Evolutionary conservation across 2,888 invertebrate species (phyloP).

Genomic region (Pyralis farinalis): DNA sequence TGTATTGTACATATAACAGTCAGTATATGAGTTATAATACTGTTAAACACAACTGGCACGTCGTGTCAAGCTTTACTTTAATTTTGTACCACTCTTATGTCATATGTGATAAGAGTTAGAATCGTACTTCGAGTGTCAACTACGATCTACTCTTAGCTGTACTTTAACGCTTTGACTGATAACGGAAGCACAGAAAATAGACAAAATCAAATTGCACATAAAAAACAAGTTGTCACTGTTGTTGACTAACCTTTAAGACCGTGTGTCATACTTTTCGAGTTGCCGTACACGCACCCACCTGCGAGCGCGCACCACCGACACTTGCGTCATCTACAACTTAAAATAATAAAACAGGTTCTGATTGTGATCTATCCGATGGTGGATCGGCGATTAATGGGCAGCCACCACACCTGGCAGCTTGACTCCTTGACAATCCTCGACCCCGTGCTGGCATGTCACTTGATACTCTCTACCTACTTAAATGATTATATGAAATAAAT

Average conservation of each 20-base stretch:
- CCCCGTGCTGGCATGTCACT: conserved; percentile 58
- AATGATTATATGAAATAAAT: conserved; percentile 40
- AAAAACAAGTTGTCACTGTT: no score
- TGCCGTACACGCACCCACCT: conserved; percentile 66
- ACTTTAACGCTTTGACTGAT: no score
- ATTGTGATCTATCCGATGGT: conserved; percentile 76
- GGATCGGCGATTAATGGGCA: conserved; percentile 69
- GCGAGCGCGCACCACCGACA: conserved; percentile 53
- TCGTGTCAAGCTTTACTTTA: no score
- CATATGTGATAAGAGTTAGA: no score
- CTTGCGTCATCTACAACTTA: conserved; percentile 80
- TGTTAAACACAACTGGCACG: no score
- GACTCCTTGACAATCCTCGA: conserved; percentile 40
- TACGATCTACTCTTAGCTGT: no score
- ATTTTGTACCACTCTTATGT: no score
- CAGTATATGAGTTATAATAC: no score
- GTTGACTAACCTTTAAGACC: conserved; percentile 29
- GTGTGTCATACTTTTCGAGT: conserved; percentile 41
- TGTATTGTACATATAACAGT: no score
- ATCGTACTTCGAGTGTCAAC: no score
- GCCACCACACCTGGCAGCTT: conserved; percentile 62
- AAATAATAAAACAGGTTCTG: conserved; percentile 78
- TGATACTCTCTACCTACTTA: conserved; percentile 44
- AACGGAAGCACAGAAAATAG: no score
- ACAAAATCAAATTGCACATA: no score